These are phyloP conservation scores for Amazona ochrocephala DNA, from an alignment of 2,797 vertebrate genomes.

Conservation along the genomic window DNA sequence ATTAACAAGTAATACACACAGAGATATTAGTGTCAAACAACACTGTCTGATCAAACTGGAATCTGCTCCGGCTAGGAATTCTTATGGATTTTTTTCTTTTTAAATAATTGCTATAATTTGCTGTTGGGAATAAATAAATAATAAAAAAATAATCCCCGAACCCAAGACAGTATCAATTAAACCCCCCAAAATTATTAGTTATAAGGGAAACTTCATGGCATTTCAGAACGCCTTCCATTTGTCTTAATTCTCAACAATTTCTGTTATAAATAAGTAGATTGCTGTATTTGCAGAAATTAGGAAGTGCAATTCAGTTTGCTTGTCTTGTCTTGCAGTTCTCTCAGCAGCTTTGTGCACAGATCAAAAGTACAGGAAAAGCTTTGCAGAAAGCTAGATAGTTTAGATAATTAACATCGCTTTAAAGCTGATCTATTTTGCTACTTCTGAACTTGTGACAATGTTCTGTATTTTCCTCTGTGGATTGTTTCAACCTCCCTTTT, in stretches of 20 bases:
- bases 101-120: background rate
- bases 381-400: background rate
- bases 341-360: background rate
- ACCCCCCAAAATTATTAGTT: background rate
- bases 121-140: background rate
- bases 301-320: background rate
- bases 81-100: background rate
- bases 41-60: background rate
- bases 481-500: background rate
- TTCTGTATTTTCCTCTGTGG: background rate
- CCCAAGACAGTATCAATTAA: background rate
- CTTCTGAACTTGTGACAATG: background rate
- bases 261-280: background rate
- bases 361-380: background rate
- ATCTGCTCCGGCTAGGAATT: background rate
- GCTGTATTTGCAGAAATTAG: background rate
- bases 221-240: background rate
- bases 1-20: background rate
- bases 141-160: background rate
- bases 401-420: background rate
- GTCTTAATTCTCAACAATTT: background rate
- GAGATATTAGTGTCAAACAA: background rate
- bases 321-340: background rate
- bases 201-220: background rate
- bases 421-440: background rate